Conservation (phyloP, 2,888 invertebrate species). For the Hydraecia micacea region DNA sequence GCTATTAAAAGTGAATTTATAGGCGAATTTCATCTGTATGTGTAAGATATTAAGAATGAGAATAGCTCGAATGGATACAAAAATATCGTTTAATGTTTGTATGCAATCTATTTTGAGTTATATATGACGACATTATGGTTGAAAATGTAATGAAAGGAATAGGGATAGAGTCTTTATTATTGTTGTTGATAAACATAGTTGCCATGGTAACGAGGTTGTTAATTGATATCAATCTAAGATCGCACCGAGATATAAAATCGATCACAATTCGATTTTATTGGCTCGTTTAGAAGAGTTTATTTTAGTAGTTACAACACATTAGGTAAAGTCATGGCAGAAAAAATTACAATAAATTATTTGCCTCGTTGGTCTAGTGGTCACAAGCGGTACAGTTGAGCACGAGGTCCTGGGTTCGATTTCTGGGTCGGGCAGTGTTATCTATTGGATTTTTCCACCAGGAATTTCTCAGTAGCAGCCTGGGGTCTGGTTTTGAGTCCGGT, state of each 20-base stretch:
- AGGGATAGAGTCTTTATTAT: slow-evolving; percentile 28
- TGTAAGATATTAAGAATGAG: fast-evolving
- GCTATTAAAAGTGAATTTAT: neutral
- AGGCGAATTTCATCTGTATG: slow-evolving; percentile 15
- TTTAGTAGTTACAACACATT: neutral
- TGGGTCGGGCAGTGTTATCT: neutral
- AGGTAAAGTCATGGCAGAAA: neutral
- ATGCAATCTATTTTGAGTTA: slow-evolving; percentile 9
- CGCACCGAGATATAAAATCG: slow-evolving; percentile 51
- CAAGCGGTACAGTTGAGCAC: neutral
- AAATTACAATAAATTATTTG: neutral
- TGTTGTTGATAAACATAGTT: slow-evolving; percentile 60
- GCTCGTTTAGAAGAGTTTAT: slow-evolving; percentile 18
- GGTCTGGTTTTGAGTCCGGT: no score
- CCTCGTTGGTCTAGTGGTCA: no score
- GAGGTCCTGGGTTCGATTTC: neutral
- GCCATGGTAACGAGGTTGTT: slow-evolving; percentile 59
- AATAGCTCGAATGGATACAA: neutral
- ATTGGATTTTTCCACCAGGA: neutral
- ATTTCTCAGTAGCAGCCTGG: neutral
- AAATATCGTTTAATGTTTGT: slow-evolving; percentile 1
- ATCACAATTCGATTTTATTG: slow-evolving; percentile 52
- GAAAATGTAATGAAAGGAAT: slow-evolving; percentile 11
- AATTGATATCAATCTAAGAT: slow-evolving; percentile 65
- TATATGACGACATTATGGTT: fast-evolving